These are phyloP conservation scores for Scortum barcoo DNA, from an alignment of 2,113 vertebrate species.

Conservation along the genomic window DNA sequence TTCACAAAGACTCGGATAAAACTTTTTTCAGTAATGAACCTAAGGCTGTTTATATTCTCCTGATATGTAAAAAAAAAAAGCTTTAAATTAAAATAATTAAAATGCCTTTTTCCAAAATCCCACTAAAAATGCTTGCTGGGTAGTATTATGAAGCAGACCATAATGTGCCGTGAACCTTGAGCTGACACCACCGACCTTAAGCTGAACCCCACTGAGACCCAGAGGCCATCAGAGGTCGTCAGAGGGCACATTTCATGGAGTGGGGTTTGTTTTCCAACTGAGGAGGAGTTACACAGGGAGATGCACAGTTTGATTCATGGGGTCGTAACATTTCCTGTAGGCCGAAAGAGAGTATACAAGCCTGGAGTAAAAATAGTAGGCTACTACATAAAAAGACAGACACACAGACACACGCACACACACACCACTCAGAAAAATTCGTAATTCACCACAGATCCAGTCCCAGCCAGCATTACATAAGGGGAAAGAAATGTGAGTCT, in stretches of 20 bases:
- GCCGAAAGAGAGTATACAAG: conserved; percentile 68
- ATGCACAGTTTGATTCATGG: conserved; percentile 64
- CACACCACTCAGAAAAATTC: conserved; percentile 42
- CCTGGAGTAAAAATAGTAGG: conserved; percentile 78
- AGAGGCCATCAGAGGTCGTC: conserved; percentile 61
- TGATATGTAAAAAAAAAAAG: not conserved
- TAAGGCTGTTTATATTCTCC: not conserved
- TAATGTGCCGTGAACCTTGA: conserved; percentile 64
- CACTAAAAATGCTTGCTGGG: conserved; percentile 33
- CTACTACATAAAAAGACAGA: conserved; percentile 52
- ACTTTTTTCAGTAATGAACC: not conserved
- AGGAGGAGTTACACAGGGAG: conserved; percentile 56
- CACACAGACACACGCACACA: conserved; percentile 31
- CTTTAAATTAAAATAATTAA: not conserved
- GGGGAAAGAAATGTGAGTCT: conserved; percentile 73
- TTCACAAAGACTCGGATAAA: not conserved
- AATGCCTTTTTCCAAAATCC: not conserved
- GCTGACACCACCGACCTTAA: conserved; percentile 59
- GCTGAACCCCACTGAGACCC: conserved; percentile 59
- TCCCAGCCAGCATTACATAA: conserved; percentile 71
- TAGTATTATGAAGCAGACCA: conserved; percentile 62
- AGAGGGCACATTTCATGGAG: conserved; percentile 57
- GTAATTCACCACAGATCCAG: conserved; percentile 69
- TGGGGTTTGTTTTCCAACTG: conserved; percentile 70
- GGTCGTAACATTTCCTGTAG: conserved; percentile 76